Evolutionary conservation across 1,140 invertebrate species (phyloP).

Genomic region (Idris sp.): DNA sequence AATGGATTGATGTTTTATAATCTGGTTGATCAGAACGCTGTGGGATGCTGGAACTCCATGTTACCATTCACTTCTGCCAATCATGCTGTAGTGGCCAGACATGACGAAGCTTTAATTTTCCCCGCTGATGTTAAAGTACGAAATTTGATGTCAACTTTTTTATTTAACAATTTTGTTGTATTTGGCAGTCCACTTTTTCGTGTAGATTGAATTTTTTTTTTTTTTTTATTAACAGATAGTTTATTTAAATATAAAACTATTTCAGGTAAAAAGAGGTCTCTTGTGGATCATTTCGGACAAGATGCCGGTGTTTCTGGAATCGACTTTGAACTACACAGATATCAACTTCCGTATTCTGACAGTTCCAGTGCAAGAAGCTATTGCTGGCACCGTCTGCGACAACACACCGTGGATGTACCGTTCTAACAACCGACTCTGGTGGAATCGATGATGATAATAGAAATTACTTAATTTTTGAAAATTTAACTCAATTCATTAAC

Average conservation of each 20-base stretch:
- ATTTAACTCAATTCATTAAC: constrained; percentile 3
- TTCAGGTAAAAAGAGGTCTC: constrained; percentile 68
- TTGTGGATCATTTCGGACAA: constrained; percentile 88
- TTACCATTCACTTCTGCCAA: constrained; percentile 83
- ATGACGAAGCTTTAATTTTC: constrained; percentile 86
- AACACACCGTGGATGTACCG: constrained; percentile 65
- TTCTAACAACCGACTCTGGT: constrained; percentile 65
- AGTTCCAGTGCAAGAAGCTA: constrained; percentile 81
- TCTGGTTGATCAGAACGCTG: constrained; percentile 87
- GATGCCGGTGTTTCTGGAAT: constrained; percentile 87
- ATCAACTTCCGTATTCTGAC: constrained; percentile 88
- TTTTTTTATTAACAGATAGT: too few species aligned
- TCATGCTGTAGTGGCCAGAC: constrained; percentile 85
- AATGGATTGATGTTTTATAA: constrained; percentile 86
- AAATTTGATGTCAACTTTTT: too few species aligned
- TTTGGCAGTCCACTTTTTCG: too few species aligned
- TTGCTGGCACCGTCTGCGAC: constrained; percentile 86
- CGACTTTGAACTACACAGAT: constrained; percentile 85
- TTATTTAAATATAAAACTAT: too few species aligned
- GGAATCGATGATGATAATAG: constrained; percentile 45
- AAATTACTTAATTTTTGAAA: not conserved
- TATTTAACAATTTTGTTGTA: too few species aligned
- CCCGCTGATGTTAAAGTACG: constrained; percentile 87
- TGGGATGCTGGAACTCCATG: constrained; percentile 88
- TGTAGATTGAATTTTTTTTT: too few species aligned